Conservation (phyloP, 2,797 vertebrate genomes). For the Uromys caudimaculatus region DNA sequence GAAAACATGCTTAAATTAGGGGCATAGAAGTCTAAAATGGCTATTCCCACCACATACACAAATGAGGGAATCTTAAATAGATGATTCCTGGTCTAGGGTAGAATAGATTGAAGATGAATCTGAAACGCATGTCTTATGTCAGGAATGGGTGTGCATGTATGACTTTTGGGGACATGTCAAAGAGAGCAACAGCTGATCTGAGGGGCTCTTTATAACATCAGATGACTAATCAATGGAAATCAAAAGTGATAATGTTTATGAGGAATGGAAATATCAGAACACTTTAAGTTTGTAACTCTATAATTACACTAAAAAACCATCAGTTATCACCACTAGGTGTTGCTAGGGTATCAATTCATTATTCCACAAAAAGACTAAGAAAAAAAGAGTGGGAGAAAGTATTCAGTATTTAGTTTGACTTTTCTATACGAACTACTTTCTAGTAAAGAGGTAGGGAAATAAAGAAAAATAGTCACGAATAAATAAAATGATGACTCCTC, state of each 20-base stretch:
- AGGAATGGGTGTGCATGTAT: not conserved
- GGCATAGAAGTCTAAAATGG: not conserved
- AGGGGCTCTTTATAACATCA: not conserved
- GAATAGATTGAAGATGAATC: not conserved
- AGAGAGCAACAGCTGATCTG: not conserved
- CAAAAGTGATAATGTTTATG: not conserved
- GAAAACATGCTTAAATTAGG: not conserved
- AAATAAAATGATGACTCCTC: not conserved
- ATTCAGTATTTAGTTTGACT: not conserved
- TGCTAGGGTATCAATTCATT: slow-evolving; percentile 52
- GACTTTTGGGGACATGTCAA: not conserved
- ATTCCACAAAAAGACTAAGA: not conserved
- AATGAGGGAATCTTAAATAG: not conserved
- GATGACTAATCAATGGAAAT: not conserved
- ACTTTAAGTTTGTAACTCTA: not conserved
- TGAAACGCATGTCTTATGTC: not conserved
- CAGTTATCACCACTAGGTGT: slow-evolving; percentile 58
- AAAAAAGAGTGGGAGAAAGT: not conserved
- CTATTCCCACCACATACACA: not conserved
- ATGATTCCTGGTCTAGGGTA: not conserved
- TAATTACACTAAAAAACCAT: not conserved
- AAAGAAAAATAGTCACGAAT: not conserved
- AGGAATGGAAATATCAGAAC: slow-evolving; percentile 12
- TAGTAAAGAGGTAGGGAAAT: not conserved
- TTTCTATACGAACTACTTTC: not conserved